phyloP scores from a whole-genome alignment of 2,888 invertebrate species.

The Drosophila kuntzei region DNA sequence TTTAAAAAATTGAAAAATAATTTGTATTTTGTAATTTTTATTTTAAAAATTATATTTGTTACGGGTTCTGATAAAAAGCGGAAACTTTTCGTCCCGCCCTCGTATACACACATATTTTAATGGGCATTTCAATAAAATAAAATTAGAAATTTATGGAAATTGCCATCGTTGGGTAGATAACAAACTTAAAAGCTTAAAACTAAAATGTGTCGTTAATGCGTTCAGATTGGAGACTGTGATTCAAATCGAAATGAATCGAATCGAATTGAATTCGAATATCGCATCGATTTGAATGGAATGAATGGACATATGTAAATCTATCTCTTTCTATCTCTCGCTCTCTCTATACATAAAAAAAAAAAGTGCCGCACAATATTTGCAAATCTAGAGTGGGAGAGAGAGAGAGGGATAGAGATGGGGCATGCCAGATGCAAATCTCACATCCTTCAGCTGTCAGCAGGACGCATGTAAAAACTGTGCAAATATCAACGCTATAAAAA shows the following conservation, averaged over 20 bases:
- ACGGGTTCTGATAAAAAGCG: no score
- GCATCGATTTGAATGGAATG: slow-evolving; percentile 27
- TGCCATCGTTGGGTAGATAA: slow-evolving; percentile 59
- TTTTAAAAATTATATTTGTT: no score
- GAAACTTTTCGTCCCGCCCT: background rate
- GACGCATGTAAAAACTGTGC: slow-evolving; percentile 53
- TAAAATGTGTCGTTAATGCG: slow-evolving; percentile 79
- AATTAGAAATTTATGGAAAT: slow-evolving; percentile 83
- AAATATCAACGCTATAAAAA: slow-evolving; percentile 57
- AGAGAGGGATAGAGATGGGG: background rate
- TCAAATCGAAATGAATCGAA: slow-evolving; percentile 49
- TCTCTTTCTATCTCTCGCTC: background rate
- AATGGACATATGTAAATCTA: slow-evolving; percentile 26
- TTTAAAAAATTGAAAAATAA: no score
- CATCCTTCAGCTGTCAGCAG: slow-evolving; percentile 65
- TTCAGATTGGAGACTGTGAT: slow-evolving; percentile 51
- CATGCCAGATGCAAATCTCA: slow-evolving; percentile 46
- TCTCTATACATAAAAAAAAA: slow-evolving; percentile 20
- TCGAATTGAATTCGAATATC: slow-evolving; percentile 20
- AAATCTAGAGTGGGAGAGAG: background rate
- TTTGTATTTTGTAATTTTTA: no score
- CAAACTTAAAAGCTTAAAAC: slow-evolving; percentile 78
- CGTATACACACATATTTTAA: slow-evolving; percentile 50
- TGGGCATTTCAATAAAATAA: slow-evolving; percentile 76
- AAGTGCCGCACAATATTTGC: slow-evolving; percentile 27